These are phyloP conservation scores for Platyscapa corneri DNA, from an alignment of 1,140 invertebrate species.

Conservation along the genomic window DNA sequence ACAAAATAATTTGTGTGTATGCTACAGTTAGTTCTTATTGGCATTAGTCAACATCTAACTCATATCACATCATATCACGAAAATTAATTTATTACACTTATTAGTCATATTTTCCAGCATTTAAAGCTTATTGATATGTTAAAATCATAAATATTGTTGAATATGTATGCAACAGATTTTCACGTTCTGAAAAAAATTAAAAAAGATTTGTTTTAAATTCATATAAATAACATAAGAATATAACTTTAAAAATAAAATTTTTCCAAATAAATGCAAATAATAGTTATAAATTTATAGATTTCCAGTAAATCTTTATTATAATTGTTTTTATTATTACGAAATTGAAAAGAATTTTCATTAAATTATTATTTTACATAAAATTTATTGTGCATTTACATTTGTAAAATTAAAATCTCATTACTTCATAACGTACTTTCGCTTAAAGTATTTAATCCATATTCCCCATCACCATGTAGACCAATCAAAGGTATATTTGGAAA, in stretches of 20 bases:
- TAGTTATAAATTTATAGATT: not conserved
- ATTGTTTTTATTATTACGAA: not conserved
- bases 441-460: slow-evolving; percentile 73
- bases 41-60: not conserved
- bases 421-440: slow-evolving; percentile 56
- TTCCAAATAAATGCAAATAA: not conserved
- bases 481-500: slow-evolving; percentile 78
- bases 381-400: not conserved
- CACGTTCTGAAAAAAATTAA: slow-evolving; percentile 56
- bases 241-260: not conserved
- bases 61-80: slow-evolving; percentile 48
- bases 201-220: not conserved
- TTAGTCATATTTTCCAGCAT: not conserved
- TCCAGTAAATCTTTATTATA: not conserved
- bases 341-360: slow-evolving; percentile 1
- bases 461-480: slow-evolving; percentile 78
- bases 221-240: not conserved
- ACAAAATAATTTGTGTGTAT: slow-evolving; percentile 15
- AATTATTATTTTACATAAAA: not conserved
- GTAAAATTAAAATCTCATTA: not conserved
- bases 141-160: slow-evolving; percentile 69
- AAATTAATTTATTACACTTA: not conserved
- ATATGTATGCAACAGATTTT: slow-evolving; percentile 48
- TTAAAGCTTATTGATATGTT: slow-evolving; percentile 62
- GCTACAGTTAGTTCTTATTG: not conserved